phyloP scores from a whole-genome alignment of 1,140 invertebrate species.

The Copidosoma floridanum region DNA sequence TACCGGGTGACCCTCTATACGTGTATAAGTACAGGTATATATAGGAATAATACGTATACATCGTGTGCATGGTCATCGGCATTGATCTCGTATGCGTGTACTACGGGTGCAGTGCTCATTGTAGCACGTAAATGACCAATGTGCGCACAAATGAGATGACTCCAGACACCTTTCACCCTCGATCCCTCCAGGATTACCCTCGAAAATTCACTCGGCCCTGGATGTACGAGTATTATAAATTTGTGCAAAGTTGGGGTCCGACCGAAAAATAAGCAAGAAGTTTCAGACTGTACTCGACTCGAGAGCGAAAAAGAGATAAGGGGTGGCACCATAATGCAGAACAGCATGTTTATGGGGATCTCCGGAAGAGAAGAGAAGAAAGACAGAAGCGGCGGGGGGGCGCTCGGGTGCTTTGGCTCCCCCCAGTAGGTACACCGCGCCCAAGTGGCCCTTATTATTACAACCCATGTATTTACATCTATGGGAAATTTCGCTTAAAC shows the following conservation, averaged over 20 bases:
- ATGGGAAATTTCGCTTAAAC: too few relatives aligned
- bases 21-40: too few relatives aligned
- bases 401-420: slow-evolving; percentile 28
- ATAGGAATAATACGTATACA: too few relatives aligned
- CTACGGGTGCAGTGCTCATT: not conserved
- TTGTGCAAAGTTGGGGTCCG: too few relatives aligned
- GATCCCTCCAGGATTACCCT: too few relatives aligned
- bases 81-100: not conserved
- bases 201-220: too few relatives aligned
- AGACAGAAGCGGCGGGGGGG: slow-evolving; percentile 50
- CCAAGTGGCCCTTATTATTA: too few relatives aligned
- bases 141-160: slow-evolving; percentile 1
- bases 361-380: slow-evolving; percentile 42
- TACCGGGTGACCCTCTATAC: too few relatives aligned
- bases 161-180: slow-evolving; percentile 25
- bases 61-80: too few relatives aligned
- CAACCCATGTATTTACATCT: too few relatives aligned
- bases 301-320: slow-evolving; percentile 18
- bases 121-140: not conserved
- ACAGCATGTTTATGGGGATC: slow-evolving; percentile 46
- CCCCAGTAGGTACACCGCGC: not conserved
- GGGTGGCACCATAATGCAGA: slow-evolving; percentile 30
- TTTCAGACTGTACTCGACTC: slow-evolving; percentile 23
- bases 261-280: too few relatives aligned
- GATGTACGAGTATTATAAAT: too few relatives aligned